Conservation (phyloP, 2,113 vertebrate genomes). For the Ursus arctos region DNA sequence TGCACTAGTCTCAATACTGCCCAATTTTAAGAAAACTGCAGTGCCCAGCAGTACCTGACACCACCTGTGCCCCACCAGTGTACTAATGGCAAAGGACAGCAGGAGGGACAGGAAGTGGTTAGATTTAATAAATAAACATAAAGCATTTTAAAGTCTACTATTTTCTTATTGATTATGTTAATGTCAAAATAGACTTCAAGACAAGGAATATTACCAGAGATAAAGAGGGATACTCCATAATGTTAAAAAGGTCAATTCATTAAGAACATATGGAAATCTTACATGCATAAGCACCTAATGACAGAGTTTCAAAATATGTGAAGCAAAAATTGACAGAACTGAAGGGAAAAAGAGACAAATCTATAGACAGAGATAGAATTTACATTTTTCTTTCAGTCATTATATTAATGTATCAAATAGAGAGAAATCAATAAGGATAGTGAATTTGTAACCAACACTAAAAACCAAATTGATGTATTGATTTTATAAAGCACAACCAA, state of each 20-base stretch:
- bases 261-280: background rate
- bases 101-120: background rate
- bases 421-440: background rate
- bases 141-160: background rate
- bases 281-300: background rate
- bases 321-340: background rate
- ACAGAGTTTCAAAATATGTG: background rate
- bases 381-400: background rate
- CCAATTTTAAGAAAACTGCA: background rate
- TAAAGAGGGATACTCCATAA: background rate
- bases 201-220: background rate
- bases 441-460: background rate
- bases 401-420: background rate
- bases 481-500: background rate
- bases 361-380: background rate
- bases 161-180: background rate
- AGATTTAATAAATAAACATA: background rate
- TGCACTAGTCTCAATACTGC: background rate
- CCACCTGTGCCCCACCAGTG: background rate
- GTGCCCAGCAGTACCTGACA: too few relatives aligned
- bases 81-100: background rate
- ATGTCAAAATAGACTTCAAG: background rate
- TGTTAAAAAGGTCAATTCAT: background rate
- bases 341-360: background rate
- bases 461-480: background rate